phyloP scores from a whole-genome alignment of 2,888 invertebrate species.

The Habroteleia sp. region DNA sequence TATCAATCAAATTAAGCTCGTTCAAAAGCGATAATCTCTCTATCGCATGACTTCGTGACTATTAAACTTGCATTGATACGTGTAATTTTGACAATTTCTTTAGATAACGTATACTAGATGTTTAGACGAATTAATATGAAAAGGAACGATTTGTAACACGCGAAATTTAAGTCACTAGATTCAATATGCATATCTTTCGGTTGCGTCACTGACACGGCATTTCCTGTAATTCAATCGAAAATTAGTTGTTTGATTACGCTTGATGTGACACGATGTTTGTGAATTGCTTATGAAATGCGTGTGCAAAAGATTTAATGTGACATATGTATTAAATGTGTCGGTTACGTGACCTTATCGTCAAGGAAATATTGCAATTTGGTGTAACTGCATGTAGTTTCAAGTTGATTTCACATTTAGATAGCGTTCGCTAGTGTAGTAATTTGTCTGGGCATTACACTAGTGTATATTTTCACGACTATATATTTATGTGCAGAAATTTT shows the following conservation, averaged over 20 bases:
- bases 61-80: too few species aligned
- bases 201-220: constrained; percentile 30
- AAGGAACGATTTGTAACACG: too few species aligned
- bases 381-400: background rate
- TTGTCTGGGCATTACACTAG: constrained; percentile 43
- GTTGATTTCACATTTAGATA: constrained; percentile 4
- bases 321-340: background rate
- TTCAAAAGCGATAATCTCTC: too few species aligned
- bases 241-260: constrained; percentile 33
- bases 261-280: constrained; percentile 15
- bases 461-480: too few species aligned
- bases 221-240: constrained; percentile 44
- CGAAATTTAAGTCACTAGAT: too few species aligned
- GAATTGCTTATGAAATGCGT: constrained; percentile 7
- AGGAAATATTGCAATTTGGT: constrained; percentile 11
- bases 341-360: constrained; percentile 8
- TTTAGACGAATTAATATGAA: too few species aligned
- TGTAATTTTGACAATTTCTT: too few species aligned
- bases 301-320: constrained; percentile 5
- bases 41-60: too few species aligned
- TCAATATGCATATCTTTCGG: constrained; percentile 1
- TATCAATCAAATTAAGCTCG: too few species aligned
- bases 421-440: constrained; percentile 43
- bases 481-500: too few species aligned
- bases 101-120: too few species aligned